Conservation (phyloP, 2,113 vertebrate species). For the Setophaga coronata region DNA sequence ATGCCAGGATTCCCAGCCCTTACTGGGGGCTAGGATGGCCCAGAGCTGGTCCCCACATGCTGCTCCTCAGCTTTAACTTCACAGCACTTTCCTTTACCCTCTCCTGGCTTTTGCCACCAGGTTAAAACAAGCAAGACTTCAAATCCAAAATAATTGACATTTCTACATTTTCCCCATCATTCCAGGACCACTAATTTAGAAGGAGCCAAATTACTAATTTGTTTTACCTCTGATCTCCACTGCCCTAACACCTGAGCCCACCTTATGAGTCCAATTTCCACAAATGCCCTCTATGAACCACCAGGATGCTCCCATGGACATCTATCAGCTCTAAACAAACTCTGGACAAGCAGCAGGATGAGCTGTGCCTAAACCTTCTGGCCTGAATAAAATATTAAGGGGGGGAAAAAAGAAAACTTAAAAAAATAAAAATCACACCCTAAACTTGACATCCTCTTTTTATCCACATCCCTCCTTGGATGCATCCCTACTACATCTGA, state of each 20-base stretch:
- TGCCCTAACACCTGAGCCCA: neutral
- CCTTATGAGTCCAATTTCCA: fast-evolving
- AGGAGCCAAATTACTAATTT: neutral
- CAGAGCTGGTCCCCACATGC: fast-evolving
- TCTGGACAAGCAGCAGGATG: neutral
- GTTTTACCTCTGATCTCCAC: too few species aligned
- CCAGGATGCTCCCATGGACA: neutral
- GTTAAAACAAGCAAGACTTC: neutral
- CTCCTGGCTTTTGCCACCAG: neutral
- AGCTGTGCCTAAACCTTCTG: neutral
- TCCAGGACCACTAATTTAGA: neutral
- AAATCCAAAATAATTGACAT: neutral
- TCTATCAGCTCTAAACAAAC: fast-evolving
- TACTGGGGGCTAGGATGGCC: fast-evolving
- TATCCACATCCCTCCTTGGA: neutral
- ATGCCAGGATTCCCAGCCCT: neutral
- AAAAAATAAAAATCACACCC: neutral
- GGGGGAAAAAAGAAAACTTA: neutral
- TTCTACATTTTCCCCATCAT: neutral
- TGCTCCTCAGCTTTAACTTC: neutral
- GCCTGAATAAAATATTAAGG: neutral
- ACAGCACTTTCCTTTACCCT: neutral
- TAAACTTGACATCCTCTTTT: neutral
- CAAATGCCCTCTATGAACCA: neutral
- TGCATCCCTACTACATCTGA: neutral